Base-by-base conservation (phyloP, 2,113 vertebrate genomes). In the Psilopsiagon aurifrons region DNA sequence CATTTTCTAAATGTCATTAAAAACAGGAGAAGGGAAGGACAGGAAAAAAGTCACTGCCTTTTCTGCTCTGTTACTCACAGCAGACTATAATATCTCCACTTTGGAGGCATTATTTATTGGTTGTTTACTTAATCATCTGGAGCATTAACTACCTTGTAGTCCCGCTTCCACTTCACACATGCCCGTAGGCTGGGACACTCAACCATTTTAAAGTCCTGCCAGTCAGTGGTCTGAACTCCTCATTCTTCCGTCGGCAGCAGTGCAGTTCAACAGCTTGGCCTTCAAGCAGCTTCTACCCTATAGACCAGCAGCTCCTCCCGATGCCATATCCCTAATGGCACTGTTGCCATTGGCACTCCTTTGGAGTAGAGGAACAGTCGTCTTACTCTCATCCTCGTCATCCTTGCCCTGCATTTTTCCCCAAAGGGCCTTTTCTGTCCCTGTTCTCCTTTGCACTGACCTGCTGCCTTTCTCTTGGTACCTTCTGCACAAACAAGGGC, bases 271-370 rank as follows among this genome's bases (percentile, higher is more conserved):
- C 17, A 8, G 9, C 27, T 35, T n/a, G 31, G 41, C 73, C 77
- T 77, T 47, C 3, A 3, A 37, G 14, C 22, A 44, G 8, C n/a
- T 44, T 3, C 29, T 47, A 19, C 28, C 11, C 9, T 15, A 5
- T 6, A 55, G 47, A 27, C 62, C 35, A 19, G 17, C 27, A 24
- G 0, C 43, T n/a, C 49, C 31, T 75, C 20, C 60, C 33, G 27
- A 1, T 4, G 0, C 23, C 0, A 0, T 23, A 6, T 35, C 67
- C 9, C 5, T 10, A 0, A 0, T 4, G 2, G 60, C 13, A 2
- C 20, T 5, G 24, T 15, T 17, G 66, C 69, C 43, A 13, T 59
- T 59, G 33, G 33, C 33, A 15, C 13, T 59, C 57, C 57, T 59
- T 59, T n/a, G 20, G 33, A n/a, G 55, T 59, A 10, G 20, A n/a